Evolutionary conservation across 2,797 vertebrate species (phyloP), one percentile per base, ranked within the genome.

Genomic region (Melanogrammus aeglefinus): DNA sequence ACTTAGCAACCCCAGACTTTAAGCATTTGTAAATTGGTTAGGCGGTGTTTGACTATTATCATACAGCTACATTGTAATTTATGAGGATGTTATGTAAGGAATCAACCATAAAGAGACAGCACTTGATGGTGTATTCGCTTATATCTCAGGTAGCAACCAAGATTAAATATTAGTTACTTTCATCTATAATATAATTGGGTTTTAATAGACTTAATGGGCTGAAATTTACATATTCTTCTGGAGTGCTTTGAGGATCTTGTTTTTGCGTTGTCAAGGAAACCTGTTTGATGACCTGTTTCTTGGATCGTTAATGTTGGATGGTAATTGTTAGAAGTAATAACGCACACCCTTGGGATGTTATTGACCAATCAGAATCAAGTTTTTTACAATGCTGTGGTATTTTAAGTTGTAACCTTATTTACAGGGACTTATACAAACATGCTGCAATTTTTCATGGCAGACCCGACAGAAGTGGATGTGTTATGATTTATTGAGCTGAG

Each of bases 401-500:
- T 6, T 6, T 51, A 14, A 51, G 47, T 51, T 14, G 47, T 21
- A 51, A 51, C 57, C 21, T 31, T 31, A 31, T n/a, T n/a, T 63
- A n/a, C 21, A 47, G 16, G n/a, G 6, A 63, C 21, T 7, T n/a
- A 63, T n/a, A 63, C 51, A 63, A 2, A 63, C 51, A 63, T 79
- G 24, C 57, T n/a, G 29, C 44, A 47, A 81, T 86, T 79, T 86
- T 78, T 79, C 63, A 76, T 78, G 74, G 81, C 77, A 81, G 81
- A 83, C 21, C 8, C 24, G 57, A 63, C 57, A 75, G 91, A 92
- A 91, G 88, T 39, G 85, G 89, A 92, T 95, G 93, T 63, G 94
- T 93, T 91, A 79, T 92, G 94, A 95, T 89, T 91, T 93, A 95
- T 94, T 91, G 16, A 51, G 92, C 89, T 92, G 92, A 92, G 91